These are phyloP conservation scores for Brachionus sp. DNA, from an alignment of 1,140 invertebrate genomes.

Conservation along the genomic window DNA sequence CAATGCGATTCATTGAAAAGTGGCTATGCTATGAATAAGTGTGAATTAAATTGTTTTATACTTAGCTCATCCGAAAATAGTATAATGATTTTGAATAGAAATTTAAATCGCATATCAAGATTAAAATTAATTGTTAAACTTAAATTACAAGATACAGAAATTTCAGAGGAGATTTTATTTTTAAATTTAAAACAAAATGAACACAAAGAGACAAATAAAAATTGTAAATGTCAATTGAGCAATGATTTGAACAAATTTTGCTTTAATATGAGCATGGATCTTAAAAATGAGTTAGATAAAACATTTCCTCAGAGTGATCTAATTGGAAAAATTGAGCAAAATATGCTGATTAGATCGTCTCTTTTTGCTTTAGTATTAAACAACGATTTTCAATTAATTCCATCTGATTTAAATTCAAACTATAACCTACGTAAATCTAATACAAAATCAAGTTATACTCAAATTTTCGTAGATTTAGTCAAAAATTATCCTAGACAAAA, in stretches of 20 bases:
- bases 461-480: neutral
- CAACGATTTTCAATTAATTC: conserved; percentile 1
- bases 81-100: neutral
- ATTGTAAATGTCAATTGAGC: neutral
- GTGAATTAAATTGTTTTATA: conserved; percentile 8
- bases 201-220: neutral
- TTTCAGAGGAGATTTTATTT: neutral
- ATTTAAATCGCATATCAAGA: conserved; percentile 18
- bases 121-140: neutral
- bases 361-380: neutral
- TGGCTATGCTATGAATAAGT: conserved; percentile 5
- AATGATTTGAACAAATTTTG: conserved; percentile 5
- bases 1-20: neutral
- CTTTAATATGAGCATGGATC: conserved; percentile 9
- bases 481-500: neutral
- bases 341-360: neutral
- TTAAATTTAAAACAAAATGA: conserved; percentile 20
- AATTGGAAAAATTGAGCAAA: neutral
- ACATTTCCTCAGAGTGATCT: neutral
- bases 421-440: neutral
- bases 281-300: neutral
- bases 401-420: neutral
- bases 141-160: neutral
- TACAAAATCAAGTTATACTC: neutral
- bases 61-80: neutral